Evolutionary conservation across 2,888 invertebrate species (phyloP), one percentile per base, ranked within the genome.

Genomic region (Thelaira solivaga): DNA sequence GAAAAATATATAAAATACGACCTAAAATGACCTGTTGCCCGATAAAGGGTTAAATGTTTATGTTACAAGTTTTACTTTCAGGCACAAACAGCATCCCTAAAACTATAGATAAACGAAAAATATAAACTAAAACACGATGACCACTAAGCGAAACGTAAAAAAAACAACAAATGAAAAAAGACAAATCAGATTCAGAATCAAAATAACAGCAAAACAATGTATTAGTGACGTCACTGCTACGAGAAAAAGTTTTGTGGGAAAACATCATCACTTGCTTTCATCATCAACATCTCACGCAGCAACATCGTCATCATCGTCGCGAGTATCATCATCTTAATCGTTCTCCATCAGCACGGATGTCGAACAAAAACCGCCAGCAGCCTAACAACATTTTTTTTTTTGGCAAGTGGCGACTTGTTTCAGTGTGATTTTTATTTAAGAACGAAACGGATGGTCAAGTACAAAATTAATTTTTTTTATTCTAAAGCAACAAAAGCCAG

Each of bases 401-500:
- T 67, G 74, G 59, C 78, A 26, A 74, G 53, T 78, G 77, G 47
- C 76, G 64, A 59, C 68, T 76, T 68, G 65, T 64, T 81, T 86
- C 82, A 86, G 87, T 86, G 82, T 82, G 81, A 82, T 82, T 84
- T 85, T 57, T 81, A 82, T 81, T 83, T 82, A 84, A 80, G 82
- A 85, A 83, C 84, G 83, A 80, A 83, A 76, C 85, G 55, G 74
- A 61, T 55, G 74, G 69, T 39, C 2, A 39, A 39, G 43, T 29
- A 29, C 7, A 59, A 18, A 53, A 41, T n/a, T 8, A 34, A 34
- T 34, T 3, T 16, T 22, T 39, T 41, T 18, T 41, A 41, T 8
- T 7, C 1, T 62, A 34, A 41, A 55, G 0, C 11, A 51, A 31
- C 41, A 36, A 43, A 65, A 49, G 11, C 31, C 24, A 31, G 57